Evolutionary conservation across 2,113 vertebrate genomes (phyloP).

Genomic region (Trichomycterus rosablanca): DNA sequence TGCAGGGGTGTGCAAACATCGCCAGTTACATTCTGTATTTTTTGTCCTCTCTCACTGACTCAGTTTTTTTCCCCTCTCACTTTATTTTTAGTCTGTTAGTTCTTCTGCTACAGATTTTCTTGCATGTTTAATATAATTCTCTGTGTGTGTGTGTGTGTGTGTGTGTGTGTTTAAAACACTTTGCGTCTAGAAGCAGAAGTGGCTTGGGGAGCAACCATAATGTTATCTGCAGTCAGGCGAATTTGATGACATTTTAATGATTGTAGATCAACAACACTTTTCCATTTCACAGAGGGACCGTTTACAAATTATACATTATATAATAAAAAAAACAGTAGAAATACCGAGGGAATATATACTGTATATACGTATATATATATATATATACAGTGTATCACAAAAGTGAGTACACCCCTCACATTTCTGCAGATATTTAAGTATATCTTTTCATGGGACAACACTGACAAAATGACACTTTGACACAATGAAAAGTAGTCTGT

Average conservation of each 20-base stretch:
- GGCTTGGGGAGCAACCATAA: neutral
- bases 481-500: too few relatives aligned
- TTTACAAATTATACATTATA: neutral
- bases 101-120: neutral
- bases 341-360: too few relatives aligned
- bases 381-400: too few relatives aligned
- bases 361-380: too few relatives aligned
- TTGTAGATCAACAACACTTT: neutral
- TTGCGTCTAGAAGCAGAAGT: neutral
- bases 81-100: neutral
- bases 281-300: neutral
- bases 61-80: neutral
- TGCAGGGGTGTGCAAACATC: slow-evolving; percentile 19
- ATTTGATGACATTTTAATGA: neutral
- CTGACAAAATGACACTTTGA: too few relatives aligned
- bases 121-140: neutral
- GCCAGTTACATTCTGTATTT: slow-evolving; percentile 17
- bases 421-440: too few relatives aligned
- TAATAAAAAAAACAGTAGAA: too few relatives aligned
- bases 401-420: too few relatives aligned
- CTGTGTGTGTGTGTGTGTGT: neutral
- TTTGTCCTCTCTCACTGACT: neutral
- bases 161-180: neutral
- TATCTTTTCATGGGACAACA: too few relatives aligned
- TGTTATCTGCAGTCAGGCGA: neutral